Conservation (phyloP, 2,113 vertebrate species). For the Prunella himalayana region DNA sequence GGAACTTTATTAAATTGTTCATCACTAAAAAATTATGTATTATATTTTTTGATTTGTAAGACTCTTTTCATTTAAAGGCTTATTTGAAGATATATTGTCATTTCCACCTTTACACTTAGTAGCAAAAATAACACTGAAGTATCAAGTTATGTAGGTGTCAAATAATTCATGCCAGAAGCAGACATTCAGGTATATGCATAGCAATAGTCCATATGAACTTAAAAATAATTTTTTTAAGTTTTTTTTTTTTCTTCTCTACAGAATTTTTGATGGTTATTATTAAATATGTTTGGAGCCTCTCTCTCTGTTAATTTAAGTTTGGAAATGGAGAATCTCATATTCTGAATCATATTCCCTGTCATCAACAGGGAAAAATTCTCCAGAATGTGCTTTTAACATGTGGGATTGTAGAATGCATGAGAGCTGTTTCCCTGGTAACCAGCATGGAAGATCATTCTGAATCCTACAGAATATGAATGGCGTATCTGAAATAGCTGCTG, state of each 20-base stretch:
- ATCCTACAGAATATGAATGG: background rate
- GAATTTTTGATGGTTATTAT: background rate
- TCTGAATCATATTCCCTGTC: background rate
- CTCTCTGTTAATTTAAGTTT: background rate
- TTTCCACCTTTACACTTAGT: background rate
- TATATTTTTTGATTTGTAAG: background rate
- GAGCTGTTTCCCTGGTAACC: background rate
- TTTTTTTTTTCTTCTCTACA: background rate
- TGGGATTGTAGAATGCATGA: background rate
- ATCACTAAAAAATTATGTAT: background rate
- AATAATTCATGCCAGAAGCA: background rate
- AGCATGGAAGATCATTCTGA: background rate
- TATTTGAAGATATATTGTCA: background rate
- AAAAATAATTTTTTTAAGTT: background rate
- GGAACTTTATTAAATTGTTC: background rate
- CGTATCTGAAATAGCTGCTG: background rate
- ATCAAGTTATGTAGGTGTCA: background rate
- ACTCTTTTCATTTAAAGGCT: background rate
- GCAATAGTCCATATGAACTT: background rate
- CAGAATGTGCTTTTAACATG: background rate
- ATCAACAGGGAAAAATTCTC: background rate
- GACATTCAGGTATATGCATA: background rate
- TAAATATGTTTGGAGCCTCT: background rate
- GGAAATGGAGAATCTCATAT: background rate
- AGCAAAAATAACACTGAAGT: background rate